phyloP scores from a whole-genome alignment of 2,888 invertebrate species.

The Cepaea hortensis region DNA sequence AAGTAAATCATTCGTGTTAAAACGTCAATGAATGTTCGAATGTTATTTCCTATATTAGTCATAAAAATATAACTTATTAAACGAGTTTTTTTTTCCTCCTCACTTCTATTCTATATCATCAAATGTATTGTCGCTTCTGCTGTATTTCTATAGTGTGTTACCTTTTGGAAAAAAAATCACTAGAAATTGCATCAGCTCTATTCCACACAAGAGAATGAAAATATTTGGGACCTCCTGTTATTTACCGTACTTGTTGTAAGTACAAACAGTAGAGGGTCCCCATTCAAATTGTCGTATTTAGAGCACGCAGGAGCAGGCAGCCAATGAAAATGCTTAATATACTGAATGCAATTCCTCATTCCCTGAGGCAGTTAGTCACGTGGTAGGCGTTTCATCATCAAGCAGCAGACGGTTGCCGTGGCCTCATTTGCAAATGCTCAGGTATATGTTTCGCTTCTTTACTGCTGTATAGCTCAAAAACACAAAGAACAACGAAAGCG shows the following conservation, averaged over 20 bases:
- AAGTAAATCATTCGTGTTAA: no score
- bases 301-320: background rate
- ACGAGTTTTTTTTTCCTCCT: no score
- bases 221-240: background rate
- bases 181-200: background rate
- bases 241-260: background rate
- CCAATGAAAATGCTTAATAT: background rate
- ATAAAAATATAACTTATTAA: no score
- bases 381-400: constrained; percentile 6
- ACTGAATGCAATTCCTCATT: background rate
- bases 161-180: no score
- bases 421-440: background rate
- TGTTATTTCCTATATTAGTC: no score
- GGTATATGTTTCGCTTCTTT: no score
- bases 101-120: no score
- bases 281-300: background rate
- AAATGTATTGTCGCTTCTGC: no score
- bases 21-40: no score
- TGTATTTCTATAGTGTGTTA: no score
- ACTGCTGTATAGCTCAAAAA: background rate
- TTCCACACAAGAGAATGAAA: background rate
- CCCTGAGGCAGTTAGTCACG: background rate
- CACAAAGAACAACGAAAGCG: background rate
- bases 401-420: background rate
- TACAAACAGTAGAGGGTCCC: background rate